Conservation (phyloP, 2,797 vertebrate species). For the Phaenicophaeus curvirostris region DNA sequence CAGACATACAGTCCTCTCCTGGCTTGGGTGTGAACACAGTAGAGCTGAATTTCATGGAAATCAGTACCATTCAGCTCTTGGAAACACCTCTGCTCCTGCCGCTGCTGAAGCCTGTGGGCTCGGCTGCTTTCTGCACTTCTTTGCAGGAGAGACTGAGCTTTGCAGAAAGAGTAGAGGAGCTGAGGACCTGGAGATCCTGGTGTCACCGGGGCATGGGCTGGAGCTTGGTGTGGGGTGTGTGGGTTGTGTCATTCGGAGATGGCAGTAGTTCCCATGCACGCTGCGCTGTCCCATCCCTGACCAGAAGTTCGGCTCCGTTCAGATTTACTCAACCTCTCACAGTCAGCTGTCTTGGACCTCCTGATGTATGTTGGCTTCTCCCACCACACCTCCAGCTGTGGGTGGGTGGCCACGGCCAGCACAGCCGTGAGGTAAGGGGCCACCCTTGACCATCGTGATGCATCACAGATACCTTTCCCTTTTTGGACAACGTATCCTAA, state of each 20-base stretch:
- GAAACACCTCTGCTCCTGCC: background rate
- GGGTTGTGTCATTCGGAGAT: background rate
- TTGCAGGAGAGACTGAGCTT: background rate
- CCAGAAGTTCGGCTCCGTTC: accelerated
- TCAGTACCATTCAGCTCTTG: accelerated
- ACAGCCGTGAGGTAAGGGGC: conserved; percentile 71
- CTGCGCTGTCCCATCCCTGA: background rate
- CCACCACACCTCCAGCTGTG: background rate
- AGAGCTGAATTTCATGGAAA: background rate
- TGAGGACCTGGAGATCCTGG: background rate
- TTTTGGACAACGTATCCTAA: background rate
- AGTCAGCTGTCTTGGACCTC: background rate
- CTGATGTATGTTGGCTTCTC: background rate
- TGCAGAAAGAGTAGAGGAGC: background rate
- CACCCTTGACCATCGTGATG: background rate
- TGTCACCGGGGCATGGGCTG: background rate
- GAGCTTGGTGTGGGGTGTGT: accelerated
- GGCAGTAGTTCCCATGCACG: accelerated
- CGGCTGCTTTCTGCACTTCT: accelerated
- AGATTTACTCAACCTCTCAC: background rate
- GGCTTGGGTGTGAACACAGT: accelerated
- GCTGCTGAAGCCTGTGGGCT: background rate
- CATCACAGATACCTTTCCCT: background rate
- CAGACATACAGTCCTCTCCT: background rate
- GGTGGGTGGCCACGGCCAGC: background rate